Conservation (phyloP, 2,888 invertebrate genomes). For the Margaritifera margaritifera region DNA sequence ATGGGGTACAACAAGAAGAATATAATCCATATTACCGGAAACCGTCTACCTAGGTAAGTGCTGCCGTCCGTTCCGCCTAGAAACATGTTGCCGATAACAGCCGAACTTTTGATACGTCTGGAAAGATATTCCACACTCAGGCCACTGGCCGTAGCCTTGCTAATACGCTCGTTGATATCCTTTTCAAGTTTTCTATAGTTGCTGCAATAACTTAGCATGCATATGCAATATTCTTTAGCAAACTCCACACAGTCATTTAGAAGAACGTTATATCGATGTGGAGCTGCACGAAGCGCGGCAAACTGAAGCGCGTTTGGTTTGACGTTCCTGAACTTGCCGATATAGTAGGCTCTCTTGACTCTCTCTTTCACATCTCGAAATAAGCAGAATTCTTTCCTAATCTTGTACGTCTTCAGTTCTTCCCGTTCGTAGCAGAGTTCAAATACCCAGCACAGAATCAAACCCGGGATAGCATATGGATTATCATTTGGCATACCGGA, state of each 20-base stretch:
- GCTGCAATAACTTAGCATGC: conserved; percentile 21
- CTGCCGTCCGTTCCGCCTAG: conserved; percentile 20
- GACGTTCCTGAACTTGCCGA: conserved; percentile 21
- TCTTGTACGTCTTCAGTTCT: conserved; percentile 20
- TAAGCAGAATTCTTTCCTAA: conserved; percentile 11
- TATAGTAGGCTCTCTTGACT: conserved; percentile 24
- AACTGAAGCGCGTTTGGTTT: conserved; percentile 19
- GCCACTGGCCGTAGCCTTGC: conserved; percentile 27
- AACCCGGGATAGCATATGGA: conserved; percentile 18
- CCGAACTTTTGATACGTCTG: conserved; percentile 23
- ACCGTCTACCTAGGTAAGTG: conserved; percentile 4
- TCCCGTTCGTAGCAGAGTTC: conserved; percentile 29
- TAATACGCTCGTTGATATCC: conserved; percentile 13
- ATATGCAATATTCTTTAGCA: conserved; percentile 27
- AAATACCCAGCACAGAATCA: conserved; percentile 12
- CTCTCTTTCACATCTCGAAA: conserved; percentile 19
- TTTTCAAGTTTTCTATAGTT: conserved; percentile 23
- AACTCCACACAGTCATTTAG: conserved; percentile 39
- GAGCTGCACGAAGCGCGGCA: conserved; percentile 27
- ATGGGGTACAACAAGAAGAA: conserved; percentile 12
- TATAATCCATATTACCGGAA: not conserved
- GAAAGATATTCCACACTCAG: conserved; percentile 30
- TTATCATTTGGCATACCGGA: conserved; percentile 12
- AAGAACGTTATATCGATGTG: conserved; percentile 25
- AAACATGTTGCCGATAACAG: conserved; percentile 17